These are phyloP conservation scores for Deroplatys truncata DNA, from an alignment of 2,888 invertebrate genomes.

Conservation along the genomic window DNA sequence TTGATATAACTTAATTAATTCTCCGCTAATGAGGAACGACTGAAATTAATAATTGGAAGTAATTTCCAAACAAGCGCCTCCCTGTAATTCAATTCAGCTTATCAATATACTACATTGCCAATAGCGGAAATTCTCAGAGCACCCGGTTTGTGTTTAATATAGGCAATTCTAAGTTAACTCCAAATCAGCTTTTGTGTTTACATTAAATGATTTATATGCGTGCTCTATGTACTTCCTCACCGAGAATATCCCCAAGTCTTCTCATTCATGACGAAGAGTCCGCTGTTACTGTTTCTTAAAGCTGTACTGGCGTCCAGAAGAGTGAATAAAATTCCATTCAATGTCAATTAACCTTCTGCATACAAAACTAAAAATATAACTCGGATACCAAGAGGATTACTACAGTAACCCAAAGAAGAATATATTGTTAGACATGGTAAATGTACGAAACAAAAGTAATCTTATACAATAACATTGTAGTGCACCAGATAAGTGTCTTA, in stretches of 20 bases:
- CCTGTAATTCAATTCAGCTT: not conserved
- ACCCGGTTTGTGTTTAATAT: not conserved
- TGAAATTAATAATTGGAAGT: conserved; percentile 7
- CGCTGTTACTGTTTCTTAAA: too few relatives aligned
- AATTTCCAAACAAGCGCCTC: not conserved
- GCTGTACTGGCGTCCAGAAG: too few relatives aligned
- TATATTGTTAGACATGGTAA: too few relatives aligned
- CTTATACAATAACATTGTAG: too few relatives aligned
- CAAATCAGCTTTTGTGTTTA: not conserved
- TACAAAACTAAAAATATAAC: too few relatives aligned
- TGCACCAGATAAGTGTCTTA: too few relatives aligned
- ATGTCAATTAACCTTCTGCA: too few relatives aligned
- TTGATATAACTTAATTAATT: not conserved
- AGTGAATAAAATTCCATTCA: too few relatives aligned
- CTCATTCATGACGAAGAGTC: not conserved
- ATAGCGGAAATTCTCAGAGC: not conserved
- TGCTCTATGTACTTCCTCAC: not conserved
- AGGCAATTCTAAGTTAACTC: not conserved
- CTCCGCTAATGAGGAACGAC: conserved; percentile 1
- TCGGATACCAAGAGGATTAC: too few relatives aligned
- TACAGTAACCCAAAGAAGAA: too few relatives aligned
- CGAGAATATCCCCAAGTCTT: not conserved
- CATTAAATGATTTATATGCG: not conserved
- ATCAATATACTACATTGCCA: not conserved
- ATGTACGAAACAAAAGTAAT: too few relatives aligned